These are phyloP conservation scores for Trichomalopsis sarcophagae DNA, from an alignment of 1,140 invertebrate species.

Conservation along the genomic window DNA sequence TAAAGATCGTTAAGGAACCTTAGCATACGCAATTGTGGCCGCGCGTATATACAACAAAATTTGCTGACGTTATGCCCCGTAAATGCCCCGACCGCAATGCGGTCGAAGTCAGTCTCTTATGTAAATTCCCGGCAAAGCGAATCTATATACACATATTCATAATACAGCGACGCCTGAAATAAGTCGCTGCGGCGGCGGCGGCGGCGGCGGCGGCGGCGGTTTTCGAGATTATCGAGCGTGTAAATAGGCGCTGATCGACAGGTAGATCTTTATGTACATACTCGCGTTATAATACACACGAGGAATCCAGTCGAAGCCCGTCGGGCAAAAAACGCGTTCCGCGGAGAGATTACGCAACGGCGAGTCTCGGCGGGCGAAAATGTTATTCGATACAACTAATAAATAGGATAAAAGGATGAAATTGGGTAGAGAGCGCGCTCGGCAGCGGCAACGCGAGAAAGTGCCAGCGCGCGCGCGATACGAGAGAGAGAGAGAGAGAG, in stretches of 20 bases:
- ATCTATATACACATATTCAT: neutral
- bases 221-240: neutral
- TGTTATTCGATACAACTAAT: neutral
- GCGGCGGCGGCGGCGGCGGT: neutral
- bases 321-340: no score
- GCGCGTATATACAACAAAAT: neutral
- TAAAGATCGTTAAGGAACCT: neutral
- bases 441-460: neutral
- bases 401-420: neutral
- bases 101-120: neutral
- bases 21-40: neutral
- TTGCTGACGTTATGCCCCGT: neutral
- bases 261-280: neutral
- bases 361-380: no score
- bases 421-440: neutral
- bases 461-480: no score
- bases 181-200: neutral
- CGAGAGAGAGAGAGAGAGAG: slow-evolving; percentile 31
- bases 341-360: neutral
- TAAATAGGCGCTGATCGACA: neutral
- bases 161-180: neutral
- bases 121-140: neutral
- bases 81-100: neutral
- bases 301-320: no score
- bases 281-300: neutral